A percentile compares a stretch with the other conserved stretches of the same genome.
Evolutionary conservation across 2,888 invertebrate species (phyloP).

Genomic region (Synanthedon formicaeformis): DNA sequence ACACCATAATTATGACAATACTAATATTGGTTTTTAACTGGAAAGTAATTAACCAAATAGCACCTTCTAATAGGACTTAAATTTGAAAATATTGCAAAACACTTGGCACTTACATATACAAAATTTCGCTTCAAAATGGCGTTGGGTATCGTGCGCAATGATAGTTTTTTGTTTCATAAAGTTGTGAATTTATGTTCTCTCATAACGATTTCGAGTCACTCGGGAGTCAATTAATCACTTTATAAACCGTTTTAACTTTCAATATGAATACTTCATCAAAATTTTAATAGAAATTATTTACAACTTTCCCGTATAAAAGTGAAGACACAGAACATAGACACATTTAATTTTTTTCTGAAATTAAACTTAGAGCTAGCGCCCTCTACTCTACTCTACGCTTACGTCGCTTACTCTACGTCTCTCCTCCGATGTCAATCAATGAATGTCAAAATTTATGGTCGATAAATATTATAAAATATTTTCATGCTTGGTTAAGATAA

Average conservation of each 20-base stretch:
- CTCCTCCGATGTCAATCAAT: neutral
- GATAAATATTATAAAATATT: neutral
- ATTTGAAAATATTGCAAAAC: slow-evolving; percentile 65
- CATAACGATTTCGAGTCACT: slow-evolving; percentile 48
- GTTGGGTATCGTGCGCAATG: slow-evolving; percentile 71
- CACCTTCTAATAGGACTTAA: slow-evolving; percentile 26
- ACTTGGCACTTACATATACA: slow-evolving; percentile 71
- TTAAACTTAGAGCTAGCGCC: slow-evolving; percentile 9
- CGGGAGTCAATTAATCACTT: slow-evolving; percentile 37
- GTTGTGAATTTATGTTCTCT: slow-evolving; percentile 44
- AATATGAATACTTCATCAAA: slow-evolving; percentile 26
- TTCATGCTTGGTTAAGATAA: neutral
- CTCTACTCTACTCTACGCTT: slow-evolving; percentile 7
- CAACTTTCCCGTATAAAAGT: slow-evolving; percentile 52
- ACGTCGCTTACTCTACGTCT: too few species aligned
- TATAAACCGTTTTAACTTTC: slow-evolving; percentile 29
- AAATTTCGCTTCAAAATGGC: slow-evolving; percentile 74
- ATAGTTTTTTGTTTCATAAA: slow-evolving; percentile 68
- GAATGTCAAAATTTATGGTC: too few species aligned
- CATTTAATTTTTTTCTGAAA: slow-evolving; percentile 15
- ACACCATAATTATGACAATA: too few species aligned
- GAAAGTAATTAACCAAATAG: slow-evolving; percentile 24
- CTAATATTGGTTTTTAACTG: slow-evolving; percentile 8
- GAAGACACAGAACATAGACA: slow-evolving; percentile 21
- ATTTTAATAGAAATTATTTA: slow-evolving; percentile 58